Conservation (phyloP, 2,888 invertebrate species). For the Dryococelus australis region DNA sequence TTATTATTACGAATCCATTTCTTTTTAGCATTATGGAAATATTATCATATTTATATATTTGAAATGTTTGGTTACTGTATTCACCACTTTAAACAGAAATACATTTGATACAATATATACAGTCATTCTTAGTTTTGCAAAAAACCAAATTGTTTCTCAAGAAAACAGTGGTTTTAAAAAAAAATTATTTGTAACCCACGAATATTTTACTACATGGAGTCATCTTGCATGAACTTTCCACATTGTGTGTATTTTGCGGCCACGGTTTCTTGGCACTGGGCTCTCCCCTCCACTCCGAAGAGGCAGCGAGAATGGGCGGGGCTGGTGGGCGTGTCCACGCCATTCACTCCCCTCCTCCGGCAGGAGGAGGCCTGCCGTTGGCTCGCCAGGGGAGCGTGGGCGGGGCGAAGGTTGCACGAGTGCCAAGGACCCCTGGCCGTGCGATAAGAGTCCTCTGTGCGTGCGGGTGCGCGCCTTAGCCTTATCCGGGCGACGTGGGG, state of each 20-base stretch:
- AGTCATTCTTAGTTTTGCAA: neutral
- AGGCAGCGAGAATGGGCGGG: neutral
- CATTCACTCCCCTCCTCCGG: neutral
- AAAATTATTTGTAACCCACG: neutral
- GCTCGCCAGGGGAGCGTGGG: neutral
- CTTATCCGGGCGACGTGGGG: conserved; percentile 41
- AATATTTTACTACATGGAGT: neutral
- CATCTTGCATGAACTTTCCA: neutral
- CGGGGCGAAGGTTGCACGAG: neutral
- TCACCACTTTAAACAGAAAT: neutral
- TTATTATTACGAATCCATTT: neutral
- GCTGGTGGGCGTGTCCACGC: neutral
- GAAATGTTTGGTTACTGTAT: neutral
- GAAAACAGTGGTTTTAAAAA: neutral
- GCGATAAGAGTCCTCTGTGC: neutral
- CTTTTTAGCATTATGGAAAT: neutral
- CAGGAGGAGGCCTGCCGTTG: neutral
- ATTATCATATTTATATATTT: neutral
- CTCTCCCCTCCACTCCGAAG: neutral
- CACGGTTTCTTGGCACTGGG: neutral
- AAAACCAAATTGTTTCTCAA: neutral
- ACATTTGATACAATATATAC: neutral
- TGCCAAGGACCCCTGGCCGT: neutral
- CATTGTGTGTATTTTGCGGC: neutral
- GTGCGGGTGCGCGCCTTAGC: neutral